phyloP scores from a whole-genome alignment of 2,113 vertebrate genomes.

The Cynoglossus semilaevis region DNA sequence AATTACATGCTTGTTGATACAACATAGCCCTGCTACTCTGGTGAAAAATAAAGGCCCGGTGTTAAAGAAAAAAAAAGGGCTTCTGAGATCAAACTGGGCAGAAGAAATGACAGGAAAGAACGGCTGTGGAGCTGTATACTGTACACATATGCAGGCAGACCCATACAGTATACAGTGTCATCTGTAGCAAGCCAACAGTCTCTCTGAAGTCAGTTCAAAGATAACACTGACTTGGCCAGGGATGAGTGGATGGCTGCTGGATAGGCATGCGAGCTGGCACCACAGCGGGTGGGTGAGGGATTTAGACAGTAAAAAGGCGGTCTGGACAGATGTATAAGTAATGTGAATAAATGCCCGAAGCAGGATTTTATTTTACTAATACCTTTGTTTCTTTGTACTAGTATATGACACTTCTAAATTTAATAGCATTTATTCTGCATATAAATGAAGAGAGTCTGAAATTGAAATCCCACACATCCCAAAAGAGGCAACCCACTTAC shows the following conservation, averaged over 20 bases:
- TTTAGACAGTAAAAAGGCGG: neutral
- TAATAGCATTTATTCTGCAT: no score
- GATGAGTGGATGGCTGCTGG: constrained; percentile 56
- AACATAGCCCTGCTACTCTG: constrained; percentile 12
- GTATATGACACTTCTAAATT: no score
- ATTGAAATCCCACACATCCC: constrained; percentile 27
- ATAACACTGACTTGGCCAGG: constrained; percentile 63
- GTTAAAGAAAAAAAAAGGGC: constrained; percentile 40
- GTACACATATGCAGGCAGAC: constrained; percentile 1
- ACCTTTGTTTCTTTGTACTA: no score
- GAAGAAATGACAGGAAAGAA: constrained; percentile 34
- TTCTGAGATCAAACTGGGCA: constrained; percentile 35
- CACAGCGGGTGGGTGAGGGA: neutral
- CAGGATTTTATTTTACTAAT: neutral
- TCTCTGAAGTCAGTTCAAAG: constrained; percentile 73
- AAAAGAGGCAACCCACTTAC: no score
- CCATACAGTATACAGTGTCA: constrained; percentile 25
- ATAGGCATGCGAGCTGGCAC: constrained; percentile 50
- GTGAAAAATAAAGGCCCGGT: neutral
- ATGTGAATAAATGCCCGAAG: neutral
- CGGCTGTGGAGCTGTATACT: constrained; percentile 30
- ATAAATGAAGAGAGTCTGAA: no score
- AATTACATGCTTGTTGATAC: constrained; percentile 49
- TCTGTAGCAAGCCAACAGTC: constrained; percentile 30
- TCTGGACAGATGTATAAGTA: neutral